Percentiles rank a stretch among this genome's conserved stretches.
These are phyloP conservation scores for Astyanax mexicanus DNA, from an alignment of 2,797 vertebrate genomes.

Conservation along the genomic window DNA sequence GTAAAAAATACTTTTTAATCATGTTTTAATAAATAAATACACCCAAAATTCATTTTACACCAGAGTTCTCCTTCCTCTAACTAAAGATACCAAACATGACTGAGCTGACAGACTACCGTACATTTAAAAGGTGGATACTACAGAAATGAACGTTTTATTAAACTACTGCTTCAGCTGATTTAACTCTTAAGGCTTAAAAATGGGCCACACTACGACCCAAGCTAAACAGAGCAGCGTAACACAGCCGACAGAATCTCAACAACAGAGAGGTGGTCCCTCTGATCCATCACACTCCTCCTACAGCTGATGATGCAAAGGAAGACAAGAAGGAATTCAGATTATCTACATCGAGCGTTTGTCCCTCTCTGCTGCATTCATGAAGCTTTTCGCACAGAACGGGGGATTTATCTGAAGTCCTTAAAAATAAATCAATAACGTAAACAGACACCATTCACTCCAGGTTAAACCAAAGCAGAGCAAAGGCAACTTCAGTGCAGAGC, in stretches of 20 bases:
- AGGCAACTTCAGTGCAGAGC: neutral
- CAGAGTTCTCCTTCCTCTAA: too few species aligned
- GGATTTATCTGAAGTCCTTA: slow-evolving; percentile 6
- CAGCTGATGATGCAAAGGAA: slow-evolving; percentile 58
- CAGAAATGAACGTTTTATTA: neutral
- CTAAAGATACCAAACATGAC: neutral
- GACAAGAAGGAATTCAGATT: neutral
- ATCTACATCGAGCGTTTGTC: slow-evolving; percentile 49
- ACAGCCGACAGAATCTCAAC: neutral
- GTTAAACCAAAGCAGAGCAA: slow-evolving; percentile 7
- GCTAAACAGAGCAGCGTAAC: slow-evolving; percentile 67
- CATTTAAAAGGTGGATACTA: neutral
- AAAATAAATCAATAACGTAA: slow-evolving; percentile 8
- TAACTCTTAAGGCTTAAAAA: slow-evolving; percentile 80
- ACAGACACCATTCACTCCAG: slow-evolving; percentile 2
- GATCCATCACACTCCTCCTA: slow-evolving; percentile 69
- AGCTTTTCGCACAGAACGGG: slow-evolving; percentile 18
- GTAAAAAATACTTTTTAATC: too few species aligned
- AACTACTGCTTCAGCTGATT: slow-evolving; percentile 41
- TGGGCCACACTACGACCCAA: slow-evolving; percentile 58
- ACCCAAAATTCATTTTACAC: too few species aligned
- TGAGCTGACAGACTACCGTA: too few species aligned
- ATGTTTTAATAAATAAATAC: too few species aligned
- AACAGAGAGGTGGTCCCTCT: too few species aligned
- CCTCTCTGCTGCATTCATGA: slow-evolving; percentile 38